A percentile compares a stretch with the other conserved stretches of the same genome.
These are phyloP conservation scores for Salmo trutta DNA, from an alignment of 2,797 vertebrate genomes.

Conservation along the genomic window DNA sequence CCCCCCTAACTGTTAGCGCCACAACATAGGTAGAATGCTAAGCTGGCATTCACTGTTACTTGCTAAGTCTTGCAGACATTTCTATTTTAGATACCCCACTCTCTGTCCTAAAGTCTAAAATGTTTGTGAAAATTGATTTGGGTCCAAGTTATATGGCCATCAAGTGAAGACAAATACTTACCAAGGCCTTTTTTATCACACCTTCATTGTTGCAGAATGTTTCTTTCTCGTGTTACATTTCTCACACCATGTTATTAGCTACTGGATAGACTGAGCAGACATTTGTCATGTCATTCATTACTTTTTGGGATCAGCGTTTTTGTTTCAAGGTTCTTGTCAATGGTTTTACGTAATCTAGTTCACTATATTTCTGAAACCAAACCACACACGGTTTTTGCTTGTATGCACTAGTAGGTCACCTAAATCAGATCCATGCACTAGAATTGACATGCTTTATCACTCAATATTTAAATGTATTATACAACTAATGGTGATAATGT, in stretches of 20 bases:
- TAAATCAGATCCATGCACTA: background rate
- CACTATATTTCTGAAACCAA: background rate
- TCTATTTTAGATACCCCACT: constrained; percentile 33
- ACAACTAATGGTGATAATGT: background rate
- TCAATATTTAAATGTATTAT: background rate
- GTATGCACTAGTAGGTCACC: background rate
- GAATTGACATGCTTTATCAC: background rate
- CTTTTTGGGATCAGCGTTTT: background rate
- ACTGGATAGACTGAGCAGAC: background rate
- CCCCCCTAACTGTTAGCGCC: constrained; percentile 14
- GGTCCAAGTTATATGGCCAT: constrained; percentile 4
- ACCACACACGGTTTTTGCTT: background rate
- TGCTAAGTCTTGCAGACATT: constrained; percentile 46
- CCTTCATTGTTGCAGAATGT: background rate
- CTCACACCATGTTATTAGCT: background rate
- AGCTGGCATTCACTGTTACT: constrained; percentile 26
- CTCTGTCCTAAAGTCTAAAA: constrained; percentile 37
- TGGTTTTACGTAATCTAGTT: background rate
- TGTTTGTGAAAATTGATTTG: constrained; percentile 31
- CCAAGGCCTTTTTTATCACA: background rate
- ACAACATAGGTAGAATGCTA: constrained; percentile 48
- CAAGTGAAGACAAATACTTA: background rate
- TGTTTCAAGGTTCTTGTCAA: background rate
- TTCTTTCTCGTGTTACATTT: background rate
- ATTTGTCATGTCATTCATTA: background rate